These are phyloP conservation scores for Athene noctua DNA, from an alignment of 2,113 vertebrate species.

Conservation along the genomic window DNA sequence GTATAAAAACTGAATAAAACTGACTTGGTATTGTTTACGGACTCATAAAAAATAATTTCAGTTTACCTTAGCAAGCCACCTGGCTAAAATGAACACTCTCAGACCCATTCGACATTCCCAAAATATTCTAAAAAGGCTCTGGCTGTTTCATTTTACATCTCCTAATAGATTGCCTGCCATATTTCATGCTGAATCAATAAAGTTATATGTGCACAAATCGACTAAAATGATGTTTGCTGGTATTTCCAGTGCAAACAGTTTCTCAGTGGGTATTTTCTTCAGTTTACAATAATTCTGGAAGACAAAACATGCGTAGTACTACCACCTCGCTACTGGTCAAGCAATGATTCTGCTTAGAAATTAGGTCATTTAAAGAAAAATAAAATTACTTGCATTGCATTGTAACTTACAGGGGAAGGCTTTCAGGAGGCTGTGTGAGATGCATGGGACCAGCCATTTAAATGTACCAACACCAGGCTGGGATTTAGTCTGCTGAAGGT, in stretches of 20 bases:
- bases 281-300: background rate
- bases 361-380: background rate
- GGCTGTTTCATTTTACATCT: background rate
- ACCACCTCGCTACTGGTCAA: background rate
- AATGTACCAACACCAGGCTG: background rate
- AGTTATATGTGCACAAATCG: background rate
- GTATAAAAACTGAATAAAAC: background rate
- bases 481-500: background rate
- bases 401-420: background rate
- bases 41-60: background rate
- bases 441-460: background rate
- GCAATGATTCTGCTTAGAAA: background rate
- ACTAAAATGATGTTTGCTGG: background rate
- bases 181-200: constrained; percentile 37
- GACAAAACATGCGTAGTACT: background rate
- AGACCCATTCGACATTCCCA: background rate
- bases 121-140: background rate
- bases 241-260: background rate
- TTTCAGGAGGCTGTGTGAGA: background rate
- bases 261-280: background rate
- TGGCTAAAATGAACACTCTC: background rate
- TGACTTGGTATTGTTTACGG: background rate
- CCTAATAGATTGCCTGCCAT: background rate
- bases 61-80: background rate
- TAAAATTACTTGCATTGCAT: background rate